Evolutionary conservation across 2,113 vertebrate genomes (phyloP).

Genomic region (Pimephales promelas): DNA sequence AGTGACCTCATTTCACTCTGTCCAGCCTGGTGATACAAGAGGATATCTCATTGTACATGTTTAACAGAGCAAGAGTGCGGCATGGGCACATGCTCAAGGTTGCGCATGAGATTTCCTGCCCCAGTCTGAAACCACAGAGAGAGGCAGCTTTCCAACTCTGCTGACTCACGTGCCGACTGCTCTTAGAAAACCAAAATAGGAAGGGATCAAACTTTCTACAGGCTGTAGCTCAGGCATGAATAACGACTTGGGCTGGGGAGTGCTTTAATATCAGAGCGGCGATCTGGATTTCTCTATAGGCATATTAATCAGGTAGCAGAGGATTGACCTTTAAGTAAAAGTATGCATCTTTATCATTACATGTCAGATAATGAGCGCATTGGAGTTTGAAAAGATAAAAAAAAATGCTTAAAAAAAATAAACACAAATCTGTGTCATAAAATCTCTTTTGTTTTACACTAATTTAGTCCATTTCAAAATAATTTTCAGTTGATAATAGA

Average conservation of each 20-base stretch:
- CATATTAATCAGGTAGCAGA: neutral
- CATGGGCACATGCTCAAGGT: constrained; percentile 45
- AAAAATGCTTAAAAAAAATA: too few species aligned
- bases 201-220: constrained; percentile 25
- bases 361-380: neutral
- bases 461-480: neutral
- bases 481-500: neutral
- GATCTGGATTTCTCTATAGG: neutral
- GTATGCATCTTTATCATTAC: neutral
- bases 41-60: constrained; percentile 53
- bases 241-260: neutral
- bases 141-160: constrained; percentile 40
- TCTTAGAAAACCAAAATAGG: constrained; percentile 34
- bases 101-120: constrained; percentile 34
- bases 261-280: constrained; percentile 3
- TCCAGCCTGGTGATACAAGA: constrained; percentile 42
- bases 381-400: neutral
- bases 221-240: constrained; percentile 17
- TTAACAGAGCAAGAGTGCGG: constrained; percentile 48
- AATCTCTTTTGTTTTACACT: neutral
- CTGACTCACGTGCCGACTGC: constrained; percentile 34
- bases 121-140: constrained; percentile 13
- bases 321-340: neutral
- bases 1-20: constrained; percentile 50
- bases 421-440: neutral